Base-by-base conservation (phyloP, 2,113 vertebrate species). In the Dasyornis broadbenti region DNA sequence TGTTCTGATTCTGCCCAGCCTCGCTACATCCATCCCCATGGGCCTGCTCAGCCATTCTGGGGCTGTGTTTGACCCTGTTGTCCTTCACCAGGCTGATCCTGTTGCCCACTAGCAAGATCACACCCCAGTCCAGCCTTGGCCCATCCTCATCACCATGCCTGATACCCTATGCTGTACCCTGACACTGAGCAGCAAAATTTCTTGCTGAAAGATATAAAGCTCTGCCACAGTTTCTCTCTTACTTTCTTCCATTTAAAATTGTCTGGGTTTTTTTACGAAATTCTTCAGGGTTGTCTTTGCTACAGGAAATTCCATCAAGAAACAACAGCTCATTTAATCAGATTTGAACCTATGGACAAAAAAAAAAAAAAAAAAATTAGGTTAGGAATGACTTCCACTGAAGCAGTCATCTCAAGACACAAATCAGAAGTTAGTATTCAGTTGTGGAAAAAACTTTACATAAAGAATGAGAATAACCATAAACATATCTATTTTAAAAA, bases 21-120 rank as follows among this genome's bases (percentile, higher is more conserved):
- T 52, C 10, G 15, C 5, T 10, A 2, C 6, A 8, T 28, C 40
- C 8, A 40, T 59, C 15, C 9, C 13, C 11, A 12, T 20, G 10
- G 42, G 12, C 14, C 27, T 90, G 13, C 9, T 11, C 14, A 53
- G 9, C 20, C 30, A 75, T 16, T 12, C 12, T 3, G 10, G 4
- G 8, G 20, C 13, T 8, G 0, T 42, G 4, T 20, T 39, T 90
- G 42, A 50, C 22, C 2, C 26, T 35, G 7, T 31, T 84, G 78
- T 13, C 37, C 10, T 27, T 44, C n/a, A 49, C 11, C 17, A 44
- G 17, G 8, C 22, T 23, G n/a, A 68, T 53, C 22, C 10, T 63
- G 28, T 24, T 31, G 4, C 5, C 12, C 15, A n/a, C 3, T 0
- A 2, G 9, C 15, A 50, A 23, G n/a, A 63, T 16, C 11, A 49